These are phyloP conservation scores for Philopedon plagiatum DNA, from an alignment of 2,888 invertebrate species.

Conservation along the genomic window DNA sequence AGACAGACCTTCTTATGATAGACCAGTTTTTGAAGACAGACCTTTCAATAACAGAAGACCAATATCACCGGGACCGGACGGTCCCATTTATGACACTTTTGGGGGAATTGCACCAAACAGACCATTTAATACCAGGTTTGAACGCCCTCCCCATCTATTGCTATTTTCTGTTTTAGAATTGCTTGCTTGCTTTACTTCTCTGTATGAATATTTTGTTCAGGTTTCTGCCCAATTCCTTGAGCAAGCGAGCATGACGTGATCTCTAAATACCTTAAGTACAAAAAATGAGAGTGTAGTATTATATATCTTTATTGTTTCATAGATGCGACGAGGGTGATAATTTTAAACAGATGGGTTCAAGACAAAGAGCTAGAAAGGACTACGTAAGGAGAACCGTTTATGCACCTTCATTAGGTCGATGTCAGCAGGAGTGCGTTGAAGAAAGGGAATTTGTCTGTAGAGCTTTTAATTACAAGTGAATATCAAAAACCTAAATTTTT, in stretches of 20 bases:
- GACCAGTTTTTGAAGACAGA: constrained; percentile 49
- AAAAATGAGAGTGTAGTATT: too few relatives aligned
- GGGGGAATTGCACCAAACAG: constrained; percentile 47
- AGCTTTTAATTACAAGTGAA: constrained; percentile 88
- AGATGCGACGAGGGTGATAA: constrained; percentile 87
- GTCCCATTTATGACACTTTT: constrained; percentile 67
- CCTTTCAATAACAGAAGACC: constrained; percentile 59
- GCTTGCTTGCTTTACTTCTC: not conserved
- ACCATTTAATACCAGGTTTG: constrained; percentile 27
- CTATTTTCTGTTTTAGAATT: too few relatives aligned
- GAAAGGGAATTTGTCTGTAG: constrained; percentile 87
- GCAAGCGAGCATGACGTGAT: too few relatives aligned
- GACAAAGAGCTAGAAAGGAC: constrained; percentile 84
- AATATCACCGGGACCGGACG: constrained; percentile 66
- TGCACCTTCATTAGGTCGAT: constrained; percentile 82
- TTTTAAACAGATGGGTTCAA: constrained; percentile 85
- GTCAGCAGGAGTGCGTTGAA: constrained; percentile 88
- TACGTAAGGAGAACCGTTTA: constrained; percentile 83
- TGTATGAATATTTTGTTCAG: too few relatives aligned
- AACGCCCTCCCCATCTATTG: too few relatives aligned
- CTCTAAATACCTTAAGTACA: too few relatives aligned
- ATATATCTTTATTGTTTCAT: constrained; percentile 62
- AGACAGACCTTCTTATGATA: constrained; percentile 50
- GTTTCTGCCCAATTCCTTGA: too few relatives aligned
- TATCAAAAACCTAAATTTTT: not conserved